Evolutionary conservation across 2,113 vertebrate species (phyloP).

Genomic region (Dicentrarchus labrax): DNA sequence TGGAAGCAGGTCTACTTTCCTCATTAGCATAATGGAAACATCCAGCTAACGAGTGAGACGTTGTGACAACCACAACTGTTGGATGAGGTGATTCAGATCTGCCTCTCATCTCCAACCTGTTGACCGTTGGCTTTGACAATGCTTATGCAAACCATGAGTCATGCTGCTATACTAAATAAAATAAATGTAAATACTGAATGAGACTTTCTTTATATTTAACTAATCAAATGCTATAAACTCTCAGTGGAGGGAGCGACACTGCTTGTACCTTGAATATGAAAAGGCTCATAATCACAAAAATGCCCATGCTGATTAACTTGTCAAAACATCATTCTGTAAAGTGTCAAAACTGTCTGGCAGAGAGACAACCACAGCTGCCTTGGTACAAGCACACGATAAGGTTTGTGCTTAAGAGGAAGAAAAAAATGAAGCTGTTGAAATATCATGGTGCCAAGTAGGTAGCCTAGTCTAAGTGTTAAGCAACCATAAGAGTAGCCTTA

Average conservation of each 20-base stretch:
- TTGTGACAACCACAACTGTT: constrained; percentile 41
- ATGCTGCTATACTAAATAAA: constrained; percentile 25
- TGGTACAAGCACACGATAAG: background rate
- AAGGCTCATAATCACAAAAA: background rate
- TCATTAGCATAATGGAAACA: constrained; percentile 74
- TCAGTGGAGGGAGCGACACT: background rate
- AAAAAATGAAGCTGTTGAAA: constrained; percentile 43
- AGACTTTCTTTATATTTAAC: background rate
- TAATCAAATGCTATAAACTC: background rate
- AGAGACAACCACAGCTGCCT: constrained; percentile 19
- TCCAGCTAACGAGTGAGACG: constrained; percentile 51
- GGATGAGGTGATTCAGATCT: constrained; percentile 68
- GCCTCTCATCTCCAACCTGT: constrained; percentile 39
- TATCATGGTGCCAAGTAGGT: constrained; percentile 12
- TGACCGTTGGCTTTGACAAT: constrained; percentile 43
- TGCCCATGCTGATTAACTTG: background rate
- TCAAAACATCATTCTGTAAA: background rate
- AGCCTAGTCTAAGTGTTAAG: constrained; percentile 60
- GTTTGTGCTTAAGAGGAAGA: constrained; percentile 31
- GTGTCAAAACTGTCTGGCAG: constrained; percentile 25
- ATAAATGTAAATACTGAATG: constrained; percentile 7
- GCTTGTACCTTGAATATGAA: background rate
- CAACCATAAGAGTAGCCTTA: constrained; percentile 67
- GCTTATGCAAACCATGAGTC: constrained; percentile 60
- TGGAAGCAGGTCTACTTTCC: constrained; percentile 49